Conservation (phyloP, 2,888 invertebrate species). For the Phragmatobia fuliginosa region DNA sequence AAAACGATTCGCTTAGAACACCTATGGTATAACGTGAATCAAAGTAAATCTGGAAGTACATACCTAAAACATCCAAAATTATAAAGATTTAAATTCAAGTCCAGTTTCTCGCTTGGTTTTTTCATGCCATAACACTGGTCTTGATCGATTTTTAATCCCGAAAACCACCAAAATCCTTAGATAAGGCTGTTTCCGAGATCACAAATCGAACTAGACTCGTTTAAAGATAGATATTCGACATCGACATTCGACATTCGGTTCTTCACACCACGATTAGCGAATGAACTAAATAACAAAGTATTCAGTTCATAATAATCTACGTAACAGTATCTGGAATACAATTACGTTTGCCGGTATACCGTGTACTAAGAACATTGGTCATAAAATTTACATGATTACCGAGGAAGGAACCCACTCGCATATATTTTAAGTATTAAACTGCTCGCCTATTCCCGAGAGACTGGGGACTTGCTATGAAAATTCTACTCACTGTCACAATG, state of each 20-base stretch:
- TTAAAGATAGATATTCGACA: too few relatives aligned
- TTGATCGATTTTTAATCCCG: too few relatives aligned
- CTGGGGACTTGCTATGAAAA: neutral
- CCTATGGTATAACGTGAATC: too few relatives aligned
- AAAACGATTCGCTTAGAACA: too few relatives aligned
- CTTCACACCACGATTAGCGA: neutral
- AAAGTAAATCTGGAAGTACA: too few relatives aligned
- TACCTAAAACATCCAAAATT: neutral
- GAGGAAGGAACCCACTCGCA: conserved; percentile 20
- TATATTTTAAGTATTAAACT: conserved; percentile 2
- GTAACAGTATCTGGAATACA: neutral
- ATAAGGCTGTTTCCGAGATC: too few relatives aligned
- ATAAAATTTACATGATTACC: conserved; percentile 41
- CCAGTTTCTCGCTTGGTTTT: too few relatives aligned
- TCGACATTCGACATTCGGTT: too few relatives aligned
- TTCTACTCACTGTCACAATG: conserved; percentile 29
- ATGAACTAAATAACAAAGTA: neutral
- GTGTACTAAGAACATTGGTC: conserved; percentile 28
- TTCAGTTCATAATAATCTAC: neutral
- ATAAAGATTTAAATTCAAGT: neutral
- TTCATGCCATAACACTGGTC: too few relatives aligned
- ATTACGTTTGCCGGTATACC: neutral
- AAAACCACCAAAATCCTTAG: too few relatives aligned
- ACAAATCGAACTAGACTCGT: too few relatives aligned
- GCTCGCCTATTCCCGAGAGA: neutral